Evolutionary conservation across 2,797 vertebrate species (phyloP).

Genomic region (Buceros bicornis): DNA sequence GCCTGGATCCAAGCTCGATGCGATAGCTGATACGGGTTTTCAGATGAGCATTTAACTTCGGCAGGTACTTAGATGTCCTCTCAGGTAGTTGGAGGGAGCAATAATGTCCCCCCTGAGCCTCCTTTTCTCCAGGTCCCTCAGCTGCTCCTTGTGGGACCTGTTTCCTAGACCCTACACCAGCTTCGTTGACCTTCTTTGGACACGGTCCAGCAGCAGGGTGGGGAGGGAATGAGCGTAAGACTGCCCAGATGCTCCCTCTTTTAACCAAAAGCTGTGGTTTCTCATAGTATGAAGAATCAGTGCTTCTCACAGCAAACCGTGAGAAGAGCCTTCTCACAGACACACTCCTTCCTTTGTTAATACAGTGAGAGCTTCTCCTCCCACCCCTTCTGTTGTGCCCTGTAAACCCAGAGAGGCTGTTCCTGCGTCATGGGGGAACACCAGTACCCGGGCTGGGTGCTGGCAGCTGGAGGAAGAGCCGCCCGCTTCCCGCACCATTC

Average conservation of each 20-base stretch:
- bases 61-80: neutral
- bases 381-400: neutral
- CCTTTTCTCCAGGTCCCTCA: no score
- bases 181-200: no score
- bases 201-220: neutral
- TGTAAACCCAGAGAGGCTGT: neutral
- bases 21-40: neutral
- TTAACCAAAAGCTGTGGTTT: neutral
- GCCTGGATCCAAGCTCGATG: rapidly evolving
- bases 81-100: no score
- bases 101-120: no score
- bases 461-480: neutral
- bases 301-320: neutral
- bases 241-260: neutral
- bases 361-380: neutral
- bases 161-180: no score
- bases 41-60: neutral
- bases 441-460: neutral
- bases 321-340: neutral
- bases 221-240: neutral
- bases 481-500: neutral
- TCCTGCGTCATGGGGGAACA: neutral
- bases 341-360: rapidly evolving
- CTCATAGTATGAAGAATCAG: neutral
- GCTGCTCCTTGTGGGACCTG: no score